Conservation (phyloP, 2,113 vertebrate species). For the Pygoscelis adeliae region DNA sequence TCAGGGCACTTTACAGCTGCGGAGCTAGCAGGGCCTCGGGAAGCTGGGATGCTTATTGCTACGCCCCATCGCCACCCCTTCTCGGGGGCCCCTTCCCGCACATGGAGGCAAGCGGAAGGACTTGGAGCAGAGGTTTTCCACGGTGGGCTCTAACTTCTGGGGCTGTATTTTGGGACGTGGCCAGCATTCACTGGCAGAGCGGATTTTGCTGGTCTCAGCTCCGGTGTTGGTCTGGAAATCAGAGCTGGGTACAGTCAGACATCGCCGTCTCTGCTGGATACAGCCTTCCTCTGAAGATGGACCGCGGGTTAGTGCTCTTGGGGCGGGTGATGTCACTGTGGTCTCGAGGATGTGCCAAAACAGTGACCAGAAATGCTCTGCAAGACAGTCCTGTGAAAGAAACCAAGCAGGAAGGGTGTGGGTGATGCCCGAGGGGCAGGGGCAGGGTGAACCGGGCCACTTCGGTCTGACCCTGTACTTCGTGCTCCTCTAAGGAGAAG, state of each 20-base stretch:
- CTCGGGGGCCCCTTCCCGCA: rapidly evolving
- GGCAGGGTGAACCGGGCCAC: not conserved
- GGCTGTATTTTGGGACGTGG: not conserved
- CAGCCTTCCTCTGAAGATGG: not conserved
- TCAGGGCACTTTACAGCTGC: not conserved
- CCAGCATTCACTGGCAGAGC: not conserved
- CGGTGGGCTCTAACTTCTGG: not conserved
- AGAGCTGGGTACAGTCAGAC: not conserved
- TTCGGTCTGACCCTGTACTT: not conserved
- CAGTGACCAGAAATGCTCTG: not conserved
- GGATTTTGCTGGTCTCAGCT: not conserved
- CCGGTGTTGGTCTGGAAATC: not conserved
- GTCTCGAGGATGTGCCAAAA: not conserved
- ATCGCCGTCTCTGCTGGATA: not conserved
- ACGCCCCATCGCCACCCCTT: rapidly evolving
- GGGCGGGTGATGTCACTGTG: not conserved
- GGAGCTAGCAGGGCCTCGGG: rapidly evolving
- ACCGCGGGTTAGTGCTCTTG: not conserved
- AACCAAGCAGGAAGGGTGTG: not conserved
- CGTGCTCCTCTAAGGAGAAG: not conserved
- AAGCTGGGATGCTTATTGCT: not conserved
- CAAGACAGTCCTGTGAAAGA: not conserved
- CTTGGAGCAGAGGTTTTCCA: not conserved
- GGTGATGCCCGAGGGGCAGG: not conserved
- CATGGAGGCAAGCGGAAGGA: rapidly evolving